These are phyloP conservation scores for Trachythela sp. DNA, from an alignment of 64 coral and sea anemone genomes.

Conservation along the genomic window DNA sequence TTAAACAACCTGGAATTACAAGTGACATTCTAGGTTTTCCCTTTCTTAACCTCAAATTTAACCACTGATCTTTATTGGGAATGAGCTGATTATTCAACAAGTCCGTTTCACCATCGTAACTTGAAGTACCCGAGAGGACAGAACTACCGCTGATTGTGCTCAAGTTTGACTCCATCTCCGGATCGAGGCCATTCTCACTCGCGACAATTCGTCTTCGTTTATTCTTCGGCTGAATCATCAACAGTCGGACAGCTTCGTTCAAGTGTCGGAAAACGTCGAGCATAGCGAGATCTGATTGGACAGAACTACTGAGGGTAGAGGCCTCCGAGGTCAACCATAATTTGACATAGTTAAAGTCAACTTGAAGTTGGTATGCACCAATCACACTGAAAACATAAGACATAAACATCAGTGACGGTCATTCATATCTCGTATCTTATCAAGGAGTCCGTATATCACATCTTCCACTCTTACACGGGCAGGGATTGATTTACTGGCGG, in stretches of 20 bases:
- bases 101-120: constrained; percentile 19
- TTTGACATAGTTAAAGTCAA: constrained; percentile 94
- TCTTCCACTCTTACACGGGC: too few species aligned
- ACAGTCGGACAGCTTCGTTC: constrained; percentile 67
- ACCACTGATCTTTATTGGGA: constrained; percentile 11
- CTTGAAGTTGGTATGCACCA: constrained; percentile 90
- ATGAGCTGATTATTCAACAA: background rate
- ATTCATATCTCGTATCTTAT: too few species aligned
- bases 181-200: constrained; percentile 51
- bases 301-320: constrained; percentile 44
- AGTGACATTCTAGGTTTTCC: background rate
- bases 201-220: constrained; percentile 49
- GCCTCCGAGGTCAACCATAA: constrained; percentile 77
- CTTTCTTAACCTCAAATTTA: constrained; percentile 3
- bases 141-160: constrained; percentile 90
- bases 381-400: constrained; percentile 57
- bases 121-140: constrained; percentile 50
- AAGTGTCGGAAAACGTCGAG: constrained; percentile 82
- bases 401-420: too few species aligned
- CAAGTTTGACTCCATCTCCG: constrained; percentile 81
- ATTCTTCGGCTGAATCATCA: constrained; percentile 95
- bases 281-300: constrained; percentile 67
- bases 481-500: too few species aligned
- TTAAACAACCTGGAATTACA: background rate
- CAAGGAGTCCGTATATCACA: too few species aligned